Conservation (phyloP, 2,113 vertebrate species). For the Nothocercus julius region DNA sequence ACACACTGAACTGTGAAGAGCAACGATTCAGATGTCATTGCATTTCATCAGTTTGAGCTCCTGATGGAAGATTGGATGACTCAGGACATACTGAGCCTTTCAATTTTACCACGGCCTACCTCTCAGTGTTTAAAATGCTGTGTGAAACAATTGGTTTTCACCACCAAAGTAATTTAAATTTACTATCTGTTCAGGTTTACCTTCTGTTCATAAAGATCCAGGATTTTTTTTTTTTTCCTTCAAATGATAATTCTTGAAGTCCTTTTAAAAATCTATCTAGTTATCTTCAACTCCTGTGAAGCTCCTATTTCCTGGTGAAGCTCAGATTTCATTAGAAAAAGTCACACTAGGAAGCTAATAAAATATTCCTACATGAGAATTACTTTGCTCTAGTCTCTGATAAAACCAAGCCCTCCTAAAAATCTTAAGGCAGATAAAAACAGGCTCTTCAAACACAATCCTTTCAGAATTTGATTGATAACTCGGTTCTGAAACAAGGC, state of each 20-base stretch:
- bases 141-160: not conserved
- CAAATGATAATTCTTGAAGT: not conserved
- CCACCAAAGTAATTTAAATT: not conserved
- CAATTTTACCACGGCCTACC: not conserved
- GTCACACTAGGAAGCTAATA: not conserved
- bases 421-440: not conserved
- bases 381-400: not conserved
- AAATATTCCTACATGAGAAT: not conserved
- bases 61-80: not conserved
- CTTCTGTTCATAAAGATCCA: not conserved
- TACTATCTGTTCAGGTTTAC: not conserved
- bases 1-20: accelerated
- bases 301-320: not conserved
- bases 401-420: not conserved
- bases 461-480: not conserved
- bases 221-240: not conserved
- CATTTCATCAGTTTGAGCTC: not conserved
- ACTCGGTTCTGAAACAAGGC: not conserved
- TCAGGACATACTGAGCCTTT: not conserved
- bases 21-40: not conserved
- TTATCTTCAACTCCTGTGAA: not conserved
- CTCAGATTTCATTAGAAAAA: not conserved
- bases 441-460: not conserved
- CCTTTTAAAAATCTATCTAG: not conserved
- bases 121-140: not conserved